These are phyloP conservation scores for Drosophila baimaii DNA, from an alignment of 1,140 invertebrate species.

Conservation along the genomic window DNA sequence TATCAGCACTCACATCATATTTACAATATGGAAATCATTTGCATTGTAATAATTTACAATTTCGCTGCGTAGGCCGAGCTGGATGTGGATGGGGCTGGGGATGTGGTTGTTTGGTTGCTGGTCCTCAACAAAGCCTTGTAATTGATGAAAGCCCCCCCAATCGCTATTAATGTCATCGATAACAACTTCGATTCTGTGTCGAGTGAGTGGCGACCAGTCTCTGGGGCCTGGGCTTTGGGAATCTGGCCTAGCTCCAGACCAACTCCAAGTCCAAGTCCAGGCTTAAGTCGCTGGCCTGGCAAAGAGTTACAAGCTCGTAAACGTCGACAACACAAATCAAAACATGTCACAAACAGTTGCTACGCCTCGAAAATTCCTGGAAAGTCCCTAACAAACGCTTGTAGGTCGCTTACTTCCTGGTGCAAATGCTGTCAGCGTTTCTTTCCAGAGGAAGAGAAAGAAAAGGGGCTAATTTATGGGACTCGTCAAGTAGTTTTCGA, in stretches of 20 bases:
- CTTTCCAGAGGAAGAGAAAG: slow-evolving; percentile 11
- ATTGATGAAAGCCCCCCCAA: slow-evolving; percentile 78
- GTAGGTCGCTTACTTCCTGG: slow-evolving; percentile 71
- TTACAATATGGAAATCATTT: slow-evolving; percentile 81
- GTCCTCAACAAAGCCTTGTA: slow-evolving; percentile 66
- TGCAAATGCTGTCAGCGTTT: slow-evolving; percentile 51
- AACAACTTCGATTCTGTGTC: slow-evolving; percentile 62
- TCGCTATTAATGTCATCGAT: slow-evolving; percentile 83
- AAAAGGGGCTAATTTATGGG: slow-evolving; percentile 61
- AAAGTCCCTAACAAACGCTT: slow-evolving; percentile 51
- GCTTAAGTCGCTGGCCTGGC: background rate
- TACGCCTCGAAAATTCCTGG: slow-evolving; percentile 78
- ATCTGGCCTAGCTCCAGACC: background rate
- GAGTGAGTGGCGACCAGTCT: slow-evolving; percentile 47
- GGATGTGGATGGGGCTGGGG: background rate
- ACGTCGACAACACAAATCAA: slow-evolving; percentile 81
- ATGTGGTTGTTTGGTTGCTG: slow-evolving; percentile 1
- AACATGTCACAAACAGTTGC: slow-evolving; percentile 83
- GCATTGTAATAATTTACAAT: slow-evolving; percentile 82
- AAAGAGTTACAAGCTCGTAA: slow-evolving; percentile 72
- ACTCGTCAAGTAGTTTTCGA: too few relatives aligned
- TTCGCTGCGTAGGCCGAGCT: slow-evolving; percentile 65
- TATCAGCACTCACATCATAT: slow-evolving; percentile 76
- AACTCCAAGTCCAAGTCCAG: background rate
- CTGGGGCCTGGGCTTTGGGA: slow-evolving; percentile 11